Evolutionary conservation across 1,140 invertebrate species (phyloP).

Genomic region (Formica exsecta): DNA sequence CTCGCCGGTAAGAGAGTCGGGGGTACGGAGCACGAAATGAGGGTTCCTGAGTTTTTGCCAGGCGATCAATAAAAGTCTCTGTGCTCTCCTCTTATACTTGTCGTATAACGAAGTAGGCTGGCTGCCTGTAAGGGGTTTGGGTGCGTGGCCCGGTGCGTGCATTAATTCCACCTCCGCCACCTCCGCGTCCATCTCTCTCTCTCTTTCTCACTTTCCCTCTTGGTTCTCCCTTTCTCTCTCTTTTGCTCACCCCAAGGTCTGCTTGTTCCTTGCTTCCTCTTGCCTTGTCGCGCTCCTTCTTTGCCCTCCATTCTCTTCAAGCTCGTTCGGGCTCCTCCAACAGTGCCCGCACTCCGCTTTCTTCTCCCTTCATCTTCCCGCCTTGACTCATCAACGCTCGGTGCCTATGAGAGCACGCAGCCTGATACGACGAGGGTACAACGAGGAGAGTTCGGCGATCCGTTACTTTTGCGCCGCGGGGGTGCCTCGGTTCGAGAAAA

Average conservation of each 20-base stretch:
- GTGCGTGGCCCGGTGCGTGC: conserved; percentile 85
- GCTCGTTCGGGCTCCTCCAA: conserved; percentile 64
- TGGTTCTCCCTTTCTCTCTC: conserved; percentile 26
- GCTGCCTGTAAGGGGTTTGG: conserved; percentile 81
- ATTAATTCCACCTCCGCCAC: conserved; percentile 85
- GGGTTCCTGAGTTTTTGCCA: conserved; percentile 87
- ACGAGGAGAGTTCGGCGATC: conserved; percentile 66
- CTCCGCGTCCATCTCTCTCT: conserved; percentile 70
- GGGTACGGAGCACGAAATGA: conserved; percentile 84
- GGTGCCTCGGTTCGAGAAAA: conserved; percentile 26
- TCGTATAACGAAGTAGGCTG: conserved; percentile 86
- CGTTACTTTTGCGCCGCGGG: conserved; percentile 51
- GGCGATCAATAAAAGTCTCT: conserved; percentile 87
- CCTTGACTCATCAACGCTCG: conserved; percentile 84
- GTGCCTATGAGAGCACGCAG: conserved; percentile 76
- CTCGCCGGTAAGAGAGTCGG: conserved; percentile 77
- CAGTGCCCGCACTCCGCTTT: conserved; percentile 48
- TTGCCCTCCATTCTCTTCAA: conserved; percentile 67
- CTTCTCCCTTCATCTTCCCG: conserved; percentile 80
- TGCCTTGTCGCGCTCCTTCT: conserved; percentile 35
- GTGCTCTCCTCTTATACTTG: conserved; percentile 85
- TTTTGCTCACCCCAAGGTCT: conserved; percentile 47
- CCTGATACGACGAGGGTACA: conserved; percentile 68
- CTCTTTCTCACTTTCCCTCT: conserved; percentile 5
- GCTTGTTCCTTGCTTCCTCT: conserved; percentile 52